These are phyloP conservation scores for Corvus moneduloides DNA, from an alignment of 2,113 vertebrate species.

Conservation along the genomic window DNA sequence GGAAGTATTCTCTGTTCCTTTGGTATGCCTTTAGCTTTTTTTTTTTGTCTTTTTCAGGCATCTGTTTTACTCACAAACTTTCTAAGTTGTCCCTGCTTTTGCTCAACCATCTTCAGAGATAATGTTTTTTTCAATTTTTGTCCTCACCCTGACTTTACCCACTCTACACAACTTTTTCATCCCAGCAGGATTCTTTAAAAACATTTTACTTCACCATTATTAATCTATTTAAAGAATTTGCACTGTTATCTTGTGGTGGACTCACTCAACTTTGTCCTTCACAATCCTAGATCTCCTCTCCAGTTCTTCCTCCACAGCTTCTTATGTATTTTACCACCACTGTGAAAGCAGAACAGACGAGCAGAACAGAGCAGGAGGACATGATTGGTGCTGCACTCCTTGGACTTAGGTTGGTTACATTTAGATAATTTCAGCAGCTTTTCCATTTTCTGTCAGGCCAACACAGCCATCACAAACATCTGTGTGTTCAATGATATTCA, in stretches of 20 bases:
- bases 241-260: neutral
- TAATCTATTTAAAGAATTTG: neutral
- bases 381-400: neutral
- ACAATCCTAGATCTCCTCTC: neutral
- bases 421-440: neutral
- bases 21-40: neutral
- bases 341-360: neutral
- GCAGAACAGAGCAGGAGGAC: neutral
- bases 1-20: neutral
- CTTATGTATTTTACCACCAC: neutral
- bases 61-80: neutral
- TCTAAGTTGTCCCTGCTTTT: neutral
- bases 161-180: neutral
- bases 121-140: neutral
- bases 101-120: neutral
- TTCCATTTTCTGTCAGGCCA: neutral
- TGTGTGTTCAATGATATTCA: neutral
- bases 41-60: neutral
- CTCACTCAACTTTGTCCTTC: neutral
- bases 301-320: neutral
- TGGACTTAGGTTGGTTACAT: neutral
- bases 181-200: neutral
- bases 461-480: neutral
- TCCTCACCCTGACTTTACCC: neutral
- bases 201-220: neutral